Evolutionary conservation across 2,888 invertebrate genomes (phyloP), one percentile per base, ranked within the genome.

Genomic region (Eustalomyia histrio): DNA sequence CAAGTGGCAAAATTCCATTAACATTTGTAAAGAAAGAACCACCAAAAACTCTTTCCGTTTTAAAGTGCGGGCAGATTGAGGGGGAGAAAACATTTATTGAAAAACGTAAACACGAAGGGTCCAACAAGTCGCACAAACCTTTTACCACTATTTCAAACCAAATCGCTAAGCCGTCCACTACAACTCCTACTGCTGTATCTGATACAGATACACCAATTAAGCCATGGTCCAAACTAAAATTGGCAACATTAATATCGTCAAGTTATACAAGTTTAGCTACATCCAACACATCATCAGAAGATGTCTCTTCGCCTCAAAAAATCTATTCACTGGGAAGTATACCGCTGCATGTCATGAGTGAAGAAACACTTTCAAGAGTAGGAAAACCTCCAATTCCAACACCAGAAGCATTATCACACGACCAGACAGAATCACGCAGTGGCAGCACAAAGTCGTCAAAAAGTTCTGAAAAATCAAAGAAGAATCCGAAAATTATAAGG

Each of bases 161-260:
- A 76, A 82, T 85, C 69, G 85, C 83, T 16, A 88, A 88, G 80
- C 87, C 89, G 79, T 83, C 84, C 74, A 82, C 73, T 67, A 84
- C 24, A 82, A 83, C 83, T 61, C 83, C 65, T 55, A 55, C 71
- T 53, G 29, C 69, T 60, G 53, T 61, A 10, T 87, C 89, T 52
- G 88, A 88, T 64, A 91, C 90, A 90, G 88, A 90, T 80, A 87
- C 88, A 64, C 87, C 89, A 65, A 87, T 88, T 86, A 94, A 93
- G 85, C 94, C 95, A 1, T 96, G 96, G 96, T 93, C 93, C 14
- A 95, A 95, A 91, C 91, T 96, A 55, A 96, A 95, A 88, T 94
- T 95, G 88, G 96, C 96, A 14, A 91, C 91, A 3, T 84, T 91
- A 24, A 88, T 90, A 83, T 90, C 90, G 65, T 88, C 90, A 60